Percentiles rank a stretch among this genome's conserved stretches.
These are phyloP conservation scores for Drosophila algonquin DNA, from an alignment of 2,888 invertebrate species.

Conservation along the genomic window DNA sequence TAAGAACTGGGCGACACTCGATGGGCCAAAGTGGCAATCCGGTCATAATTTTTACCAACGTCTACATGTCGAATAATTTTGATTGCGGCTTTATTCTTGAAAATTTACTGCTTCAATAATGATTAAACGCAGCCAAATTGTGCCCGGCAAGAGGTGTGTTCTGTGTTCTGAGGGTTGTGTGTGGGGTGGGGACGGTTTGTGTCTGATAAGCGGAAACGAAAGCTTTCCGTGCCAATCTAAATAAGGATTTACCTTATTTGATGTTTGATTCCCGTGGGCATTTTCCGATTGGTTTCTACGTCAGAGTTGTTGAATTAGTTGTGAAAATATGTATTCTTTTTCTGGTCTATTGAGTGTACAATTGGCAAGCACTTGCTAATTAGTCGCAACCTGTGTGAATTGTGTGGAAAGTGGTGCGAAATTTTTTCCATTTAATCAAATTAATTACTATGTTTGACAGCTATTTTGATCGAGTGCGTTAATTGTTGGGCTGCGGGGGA, in stretches of 20 bases:
- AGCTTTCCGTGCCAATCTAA: constrained; percentile 13
- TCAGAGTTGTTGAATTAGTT: constrained; percentile 50
- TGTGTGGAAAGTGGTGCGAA: constrained; percentile 53
- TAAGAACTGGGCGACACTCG: constrained; percentile 22
- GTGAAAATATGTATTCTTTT: constrained; percentile 22
- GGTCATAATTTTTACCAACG: constrained; percentile 62
- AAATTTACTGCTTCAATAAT: constrained; percentile 54
- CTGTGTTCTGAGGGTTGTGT: neutral
- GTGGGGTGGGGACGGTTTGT: neutral
- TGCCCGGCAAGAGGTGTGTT: constrained; percentile 24
- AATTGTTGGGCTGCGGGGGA: constrained; percentile 55
- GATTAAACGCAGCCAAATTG: constrained; percentile 31
- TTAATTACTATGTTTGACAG: constrained; percentile 53
- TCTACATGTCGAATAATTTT: constrained; percentile 65
- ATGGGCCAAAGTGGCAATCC: neutral
- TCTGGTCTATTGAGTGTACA: constrained; percentile 44
- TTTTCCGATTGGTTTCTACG: constrained; percentile 50
- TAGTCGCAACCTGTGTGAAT: constrained; percentile 33
- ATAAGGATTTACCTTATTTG: constrained; percentile 17
- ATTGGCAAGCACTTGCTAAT: constrained; percentile 58
- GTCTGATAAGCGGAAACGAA: constrained; percentile 25
- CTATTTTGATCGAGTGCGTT: constrained; percentile 66
- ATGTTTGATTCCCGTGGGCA: constrained; percentile 13
- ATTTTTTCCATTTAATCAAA: constrained; percentile 53
- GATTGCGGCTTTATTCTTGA: constrained; percentile 53